Percentiles rank a stretch among this genome's conserved stretches.
Conservation (phyloP, 2,888 invertebrate genomes). For the Merodon equestris region DNA sequence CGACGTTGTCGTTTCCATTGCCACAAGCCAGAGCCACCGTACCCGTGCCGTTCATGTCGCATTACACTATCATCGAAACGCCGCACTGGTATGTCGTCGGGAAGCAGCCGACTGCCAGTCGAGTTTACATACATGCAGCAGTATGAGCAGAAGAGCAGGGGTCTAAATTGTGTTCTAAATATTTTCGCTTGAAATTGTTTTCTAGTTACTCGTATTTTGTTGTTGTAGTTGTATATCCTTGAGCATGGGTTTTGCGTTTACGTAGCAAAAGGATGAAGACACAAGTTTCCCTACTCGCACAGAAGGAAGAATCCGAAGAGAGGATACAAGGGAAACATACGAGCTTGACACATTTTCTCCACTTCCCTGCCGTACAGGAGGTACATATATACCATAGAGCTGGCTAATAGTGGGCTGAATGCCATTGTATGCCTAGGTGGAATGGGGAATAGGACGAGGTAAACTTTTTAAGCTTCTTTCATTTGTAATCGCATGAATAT, state of each 20-base stretch:
- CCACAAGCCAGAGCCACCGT: too few relatives aligned
- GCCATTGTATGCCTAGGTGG: neutral
- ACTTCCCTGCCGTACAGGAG: constrained; percentile 16
- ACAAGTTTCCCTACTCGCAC: neutral
- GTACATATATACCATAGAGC: neutral
- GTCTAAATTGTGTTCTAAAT: constrained; percentile 58
- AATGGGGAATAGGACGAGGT: neutral
- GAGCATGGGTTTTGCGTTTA: neutral
- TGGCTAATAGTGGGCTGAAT: neutral
- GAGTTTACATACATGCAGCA: too few relatives aligned
- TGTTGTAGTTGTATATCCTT: too few relatives aligned
- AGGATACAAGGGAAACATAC: constrained; percentile 39
- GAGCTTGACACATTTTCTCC: constrained; percentile 60
- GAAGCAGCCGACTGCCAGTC: too few relatives aligned
- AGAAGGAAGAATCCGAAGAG: constrained; percentile 12
- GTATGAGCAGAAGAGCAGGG: too few relatives aligned
- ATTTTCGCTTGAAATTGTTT: constrained; percentile 57
- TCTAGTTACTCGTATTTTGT: neutral
- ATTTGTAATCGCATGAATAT: constrained; percentile 68
- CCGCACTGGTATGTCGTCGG: neutral
- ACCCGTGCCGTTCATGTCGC: constrained; percentile 49
- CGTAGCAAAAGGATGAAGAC: constrained; percentile 17
- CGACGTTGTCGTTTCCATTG: too few relatives aligned
- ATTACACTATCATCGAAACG: constrained; percentile 33
- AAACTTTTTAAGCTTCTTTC: constrained; percentile 65